A percentile compares a stretch with the other conserved stretches of the same genome.
phyloP scores from a whole-genome alignment of 2,797 vertebrate genomes.

The Sitta carolinensis region DNA sequence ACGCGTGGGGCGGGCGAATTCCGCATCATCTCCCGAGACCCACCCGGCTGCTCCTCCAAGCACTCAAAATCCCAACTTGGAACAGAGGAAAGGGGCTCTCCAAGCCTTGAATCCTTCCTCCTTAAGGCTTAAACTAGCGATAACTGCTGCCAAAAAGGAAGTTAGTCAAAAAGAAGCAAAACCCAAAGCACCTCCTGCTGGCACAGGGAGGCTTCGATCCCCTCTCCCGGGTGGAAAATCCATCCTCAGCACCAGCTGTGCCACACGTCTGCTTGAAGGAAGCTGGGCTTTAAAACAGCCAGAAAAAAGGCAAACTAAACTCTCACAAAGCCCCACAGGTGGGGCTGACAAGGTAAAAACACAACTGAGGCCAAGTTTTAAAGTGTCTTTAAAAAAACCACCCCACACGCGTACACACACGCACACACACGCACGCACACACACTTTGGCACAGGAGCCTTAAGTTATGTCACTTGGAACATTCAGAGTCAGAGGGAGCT shows the following conservation, averaged over 20 bases:
- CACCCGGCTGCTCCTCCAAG: background rate
- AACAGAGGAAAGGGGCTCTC: background rate
- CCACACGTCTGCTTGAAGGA: background rate
- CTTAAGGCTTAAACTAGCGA: conserved; percentile 42
- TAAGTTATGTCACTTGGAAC: conserved; percentile 35
- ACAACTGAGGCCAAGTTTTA: conserved; percentile 45
- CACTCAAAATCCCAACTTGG: background rate
- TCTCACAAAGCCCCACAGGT: background rate
- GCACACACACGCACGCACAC: background rate
- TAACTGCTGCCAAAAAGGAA: conserved; percentile 37
- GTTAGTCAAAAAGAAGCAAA: background rate
- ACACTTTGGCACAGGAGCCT: conserved; percentile 76
- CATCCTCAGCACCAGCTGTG: background rate
- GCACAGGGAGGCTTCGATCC: background rate
- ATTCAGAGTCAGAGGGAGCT: conserved; percentile 30
- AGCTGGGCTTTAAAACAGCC: background rate
- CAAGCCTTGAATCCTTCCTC: background rate
- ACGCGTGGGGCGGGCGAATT: fast-evolving
- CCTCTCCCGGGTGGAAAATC: background rate
- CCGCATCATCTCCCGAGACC: background rate
- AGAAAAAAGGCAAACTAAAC: conserved; percentile 16
- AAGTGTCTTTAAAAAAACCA: conserved; percentile 33
- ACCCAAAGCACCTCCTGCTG: background rate
- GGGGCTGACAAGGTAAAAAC: background rate
- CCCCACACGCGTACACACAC: background rate